Evolutionary conservation across 2,888 invertebrate genomes (phyloP), one percentile per base, ranked within the genome.

Genomic region (Hirtodrosophila histrioides): DNA sequence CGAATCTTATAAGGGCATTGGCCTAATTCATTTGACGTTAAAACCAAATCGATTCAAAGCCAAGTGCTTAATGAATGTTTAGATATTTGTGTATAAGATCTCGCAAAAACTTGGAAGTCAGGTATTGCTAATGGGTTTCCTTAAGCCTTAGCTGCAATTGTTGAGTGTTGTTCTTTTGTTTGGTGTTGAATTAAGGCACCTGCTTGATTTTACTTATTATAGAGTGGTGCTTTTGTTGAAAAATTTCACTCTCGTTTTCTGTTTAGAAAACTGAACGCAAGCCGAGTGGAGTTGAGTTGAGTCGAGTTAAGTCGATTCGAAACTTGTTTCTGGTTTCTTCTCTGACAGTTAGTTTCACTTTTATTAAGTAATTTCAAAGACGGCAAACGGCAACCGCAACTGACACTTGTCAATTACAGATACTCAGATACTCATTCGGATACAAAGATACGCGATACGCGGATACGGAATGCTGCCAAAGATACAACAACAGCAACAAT

Each of bases 281-380:
- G 17, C 2, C 1, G 17, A 17, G 17, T 48, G 43, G 68, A 62
- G 17, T 39, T 27, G n/a, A n/a, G 17, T 17, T 1, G 17, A 17
- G 17, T 48, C 43, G 68, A 62, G 17, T 39, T 27, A 45, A 57
- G 36, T 45, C 37, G 45, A 49, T 12, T 61, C 48, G 46, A 73
- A 74, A 74, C 74, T 41, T 49, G 74, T 74, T 74, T 74, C 53
- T 69, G 49, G 23, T 49, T 31, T 45, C 40, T 12, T 29, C 48
- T 46, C 43, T 44, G 50, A 54, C 74, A 75, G 78, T 80, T 83
- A 86, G 80, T 82, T 82, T 82, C 86, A 82, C 82, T 82, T 82
- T 82, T 82, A 82, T 86, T 82, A 82, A 83, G 86, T 82, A 82
- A 82, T 82, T 82, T 82, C 51, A 68, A 51, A 68, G 67, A 57